Percentiles rank a stretch among this genome's conserved stretches.
These are phyloP conservation scores for Antheraea assamensis DNA, from an alignment of 2,888 invertebrate species.

Conservation along the genomic window DNA sequence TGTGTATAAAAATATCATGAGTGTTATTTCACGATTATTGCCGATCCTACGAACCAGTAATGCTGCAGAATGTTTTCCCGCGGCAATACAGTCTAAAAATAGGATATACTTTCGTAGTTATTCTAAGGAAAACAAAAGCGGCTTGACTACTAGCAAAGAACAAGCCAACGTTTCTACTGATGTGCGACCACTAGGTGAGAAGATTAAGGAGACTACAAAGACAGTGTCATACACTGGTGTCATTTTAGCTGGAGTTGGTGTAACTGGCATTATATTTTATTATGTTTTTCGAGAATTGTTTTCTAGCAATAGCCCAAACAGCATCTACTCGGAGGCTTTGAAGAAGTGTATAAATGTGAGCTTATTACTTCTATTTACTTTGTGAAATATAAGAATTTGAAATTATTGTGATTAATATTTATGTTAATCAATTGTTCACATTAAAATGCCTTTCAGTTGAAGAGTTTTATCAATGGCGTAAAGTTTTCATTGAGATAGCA, in stretches of 20 bases:
- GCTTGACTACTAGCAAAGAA: slow-evolving; percentile 64
- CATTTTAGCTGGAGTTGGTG: slow-evolving; percentile 89
- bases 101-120: slow-evolving; percentile 46
- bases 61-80: slow-evolving; percentile 46
- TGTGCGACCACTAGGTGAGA: slow-evolving; percentile 86
- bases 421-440: too few species aligned
- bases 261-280: slow-evolving; percentile 92
- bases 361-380: slow-evolving; percentile 20
- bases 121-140: slow-evolving; percentile 57
- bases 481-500: not conserved
- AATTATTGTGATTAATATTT: not conserved
- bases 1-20: slow-evolving; percentile 49
- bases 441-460: not conserved
- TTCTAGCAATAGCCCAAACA: slow-evolving; percentile 93
- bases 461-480: not conserved
- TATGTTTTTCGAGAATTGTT: slow-evolving; percentile 93
- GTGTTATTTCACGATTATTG: slow-evolving; percentile 66
- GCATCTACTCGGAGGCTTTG: slow-evolving; percentile 90
- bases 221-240: slow-evolving; percentile 93
- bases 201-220: slow-evolving; percentile 95
- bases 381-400: not conserved
- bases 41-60: slow-evolving; percentile 54
- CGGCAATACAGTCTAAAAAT: slow-evolving; percentile 48
- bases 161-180: slow-evolving; percentile 75
- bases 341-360: slow-evolving; percentile 86